Conservation (phyloP, 1,140 invertebrate genomes). For the Pseudomyrmex gracilis region DNA sequence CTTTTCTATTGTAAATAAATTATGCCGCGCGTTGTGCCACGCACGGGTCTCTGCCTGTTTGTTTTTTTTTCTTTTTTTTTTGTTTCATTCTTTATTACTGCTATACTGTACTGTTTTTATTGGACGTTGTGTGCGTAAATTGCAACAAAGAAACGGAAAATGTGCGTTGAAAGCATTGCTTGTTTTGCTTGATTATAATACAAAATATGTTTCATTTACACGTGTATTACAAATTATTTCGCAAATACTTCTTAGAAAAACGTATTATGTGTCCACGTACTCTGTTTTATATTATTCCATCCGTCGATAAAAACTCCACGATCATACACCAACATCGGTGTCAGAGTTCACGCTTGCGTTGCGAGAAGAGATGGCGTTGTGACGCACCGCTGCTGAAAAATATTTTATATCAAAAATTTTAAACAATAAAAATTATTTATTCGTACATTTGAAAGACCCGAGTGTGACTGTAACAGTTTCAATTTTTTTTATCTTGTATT, state of each 20-base stretch:
- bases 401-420: constrained; percentile 8
- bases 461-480: no score
- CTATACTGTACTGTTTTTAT: no score
- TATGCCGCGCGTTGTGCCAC: constrained; percentile 39
- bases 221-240: background rate
- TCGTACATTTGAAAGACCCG: no score
- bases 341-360: background rate
- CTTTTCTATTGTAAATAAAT: constrained; percentile 76
- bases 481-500: no score
- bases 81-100: no score
- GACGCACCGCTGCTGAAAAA: background rate
- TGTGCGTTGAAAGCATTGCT: background rate
- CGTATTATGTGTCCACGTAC: no score
- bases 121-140: background rate
- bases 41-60: background rate
- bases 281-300: background rate
- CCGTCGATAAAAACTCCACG: background rate
- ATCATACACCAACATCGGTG: no score
- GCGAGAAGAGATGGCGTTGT: background rate
- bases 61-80: background rate
- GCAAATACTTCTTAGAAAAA: background rate
- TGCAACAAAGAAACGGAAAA: constrained; percentile 29
- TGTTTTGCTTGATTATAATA: background rate
- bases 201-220: background rate
- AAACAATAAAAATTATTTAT: background rate